Base-by-base conservation (phyloP, 2,888 invertebrate species). In the Coelinius sp. region DNA sequence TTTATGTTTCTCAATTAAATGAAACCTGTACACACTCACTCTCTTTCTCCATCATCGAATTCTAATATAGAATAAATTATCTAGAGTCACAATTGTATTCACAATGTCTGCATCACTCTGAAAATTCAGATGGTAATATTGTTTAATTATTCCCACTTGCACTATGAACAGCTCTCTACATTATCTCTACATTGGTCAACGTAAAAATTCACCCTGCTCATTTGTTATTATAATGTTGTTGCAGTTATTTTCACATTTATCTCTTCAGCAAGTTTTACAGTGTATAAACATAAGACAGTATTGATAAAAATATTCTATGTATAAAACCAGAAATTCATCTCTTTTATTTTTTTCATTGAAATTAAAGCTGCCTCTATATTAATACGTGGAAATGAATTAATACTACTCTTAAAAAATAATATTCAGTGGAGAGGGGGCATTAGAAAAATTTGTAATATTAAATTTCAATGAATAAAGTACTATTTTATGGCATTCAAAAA, bases 251-350 rank as follows among this genome's bases (percentile, higher is more conserved):
- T 72, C 75, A 79, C 73, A 75, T 73, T 74, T 22, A 76, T 77
- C 69, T 70, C 53, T 77, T 79, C 76, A 76, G 66, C 71, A 41
- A 66, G 75, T 41, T 79, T 75, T 79, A 79, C 79, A 77, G 77
- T 80, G 82, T 83, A 85, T 83, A 84, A 85, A 85, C 84, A 84
- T 85, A 84, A 82, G 80, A 78, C 71, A 77, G 73, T 79, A 81
- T 81, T 24, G 5, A 63, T 63, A 41, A 63, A 38, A 63, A 41
- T 63, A 41, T 38, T 38, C 10, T 27, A 25, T 62, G 20, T 62
- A 25, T 31, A 27, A 59, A 38, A 59, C 1, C 17, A 14, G 12
- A 24, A 25, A 53, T n/a, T 53, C 22, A 22, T 20, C 27, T 27
- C 22, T 53, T 24, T 14, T n/a, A n/a, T 41, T 0, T 8, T 1